A percentile compares a stretch with the other conserved stretches of the same genome.
These are phyloP conservation scores for Eunapius fragilis DNA, from an alignment of 37 sponge, comb jelly and placozoan species.

Conservation along the genomic window DNA sequence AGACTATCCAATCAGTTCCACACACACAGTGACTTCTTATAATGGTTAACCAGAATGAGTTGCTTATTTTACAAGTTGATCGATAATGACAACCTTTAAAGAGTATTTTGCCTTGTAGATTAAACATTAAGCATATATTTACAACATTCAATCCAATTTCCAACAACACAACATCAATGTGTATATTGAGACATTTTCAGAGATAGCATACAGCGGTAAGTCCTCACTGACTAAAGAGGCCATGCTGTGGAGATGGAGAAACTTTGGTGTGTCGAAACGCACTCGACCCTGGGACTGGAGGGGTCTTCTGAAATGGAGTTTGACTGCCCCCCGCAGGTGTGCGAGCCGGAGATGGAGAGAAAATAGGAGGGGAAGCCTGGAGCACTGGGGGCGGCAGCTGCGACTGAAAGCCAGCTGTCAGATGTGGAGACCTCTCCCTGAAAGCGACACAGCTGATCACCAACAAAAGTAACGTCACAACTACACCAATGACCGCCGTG, in stretches of 20 bases:
- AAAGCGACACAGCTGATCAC: slow-evolving; percentile 10
- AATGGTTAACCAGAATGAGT: too few relatives aligned
- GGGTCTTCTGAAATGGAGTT: slow-evolving; percentile 19
- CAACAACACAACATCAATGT: background rate
- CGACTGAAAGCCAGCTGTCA: slow-evolving; percentile 33
- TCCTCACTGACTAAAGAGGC: slow-evolving; percentile 20
- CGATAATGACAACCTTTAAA: too few relatives aligned
- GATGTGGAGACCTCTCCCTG: background rate
- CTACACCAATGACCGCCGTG: slow-evolving; percentile 5
- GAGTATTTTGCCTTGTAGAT: too few relatives aligned
- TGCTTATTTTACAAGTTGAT: too few relatives aligned
- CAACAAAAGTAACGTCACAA: slow-evolving; percentile 10
- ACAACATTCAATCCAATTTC: background rate
- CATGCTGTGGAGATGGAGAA: slow-evolving; percentile 49
- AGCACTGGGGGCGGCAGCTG: background rate
- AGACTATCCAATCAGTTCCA: too few relatives aligned
- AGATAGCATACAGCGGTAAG: background rate
- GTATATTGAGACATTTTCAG: background rate
- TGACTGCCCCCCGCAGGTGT: background rate
- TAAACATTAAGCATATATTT: too few relatives aligned
- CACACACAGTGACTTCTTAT: too few relatives aligned
- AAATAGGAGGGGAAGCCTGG: slow-evolving; percentile 40
- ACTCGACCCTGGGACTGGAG: slow-evolving; percentile 22
- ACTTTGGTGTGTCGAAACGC: slow-evolving; percentile 30
- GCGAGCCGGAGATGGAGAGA: slow-evolving; percentile 1